A percentile compares a stretch with the other conserved stretches of the same genome.
phyloP scores from a whole-genome alignment of 2,888 invertebrate species.

The Drosophila recens region DNA sequence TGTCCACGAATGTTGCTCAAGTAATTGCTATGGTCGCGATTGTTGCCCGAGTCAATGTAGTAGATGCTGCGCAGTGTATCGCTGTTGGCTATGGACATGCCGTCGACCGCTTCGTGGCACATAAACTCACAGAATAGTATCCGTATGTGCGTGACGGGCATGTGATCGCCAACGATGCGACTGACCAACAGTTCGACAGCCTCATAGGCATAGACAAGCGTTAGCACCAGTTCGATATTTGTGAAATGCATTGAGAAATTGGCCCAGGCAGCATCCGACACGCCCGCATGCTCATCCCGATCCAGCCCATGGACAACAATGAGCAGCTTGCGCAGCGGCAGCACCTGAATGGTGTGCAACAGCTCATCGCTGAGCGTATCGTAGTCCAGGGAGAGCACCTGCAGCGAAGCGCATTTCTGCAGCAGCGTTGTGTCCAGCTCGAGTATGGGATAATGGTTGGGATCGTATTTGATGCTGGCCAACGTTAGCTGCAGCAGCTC shows the following conservation, averaged over 20 bases:
- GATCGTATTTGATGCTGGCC: constrained; percentile 91
- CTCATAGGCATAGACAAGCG: constrained; percentile 89
- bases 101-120: constrained; percentile 84
- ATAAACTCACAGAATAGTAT: constrained; percentile 90
- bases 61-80: constrained; percentile 84
- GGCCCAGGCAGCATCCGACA: constrained; percentile 89
- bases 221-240: constrained; percentile 82
- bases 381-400: constrained; percentile 86
- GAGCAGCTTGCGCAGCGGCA: constrained; percentile 87
- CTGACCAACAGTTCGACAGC: constrained; percentile 88
- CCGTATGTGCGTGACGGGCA: constrained; percentile 91
- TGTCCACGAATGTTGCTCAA: constrained; percentile 57
- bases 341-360: constrained; percentile 82
- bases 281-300: constrained; percentile 87
- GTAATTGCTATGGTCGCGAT: constrained; percentile 74
- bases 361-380: constrained; percentile 84
- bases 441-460: constrained; percentile 88
- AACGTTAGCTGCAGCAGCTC: constrained; percentile 88
- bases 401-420: constrained; percentile 87
- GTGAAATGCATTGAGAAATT: constrained; percentile 85
- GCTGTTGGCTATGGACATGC: constrained; percentile 83
- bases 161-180: constrained; percentile 88
- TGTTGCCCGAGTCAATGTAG: constrained; percentile 84
- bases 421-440: constrained; percentile 86
- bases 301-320: constrained; percentile 90